Evolutionary conservation across 2,888 invertebrate species (phyloP).

Genomic region (Dione vanillae): DNA sequence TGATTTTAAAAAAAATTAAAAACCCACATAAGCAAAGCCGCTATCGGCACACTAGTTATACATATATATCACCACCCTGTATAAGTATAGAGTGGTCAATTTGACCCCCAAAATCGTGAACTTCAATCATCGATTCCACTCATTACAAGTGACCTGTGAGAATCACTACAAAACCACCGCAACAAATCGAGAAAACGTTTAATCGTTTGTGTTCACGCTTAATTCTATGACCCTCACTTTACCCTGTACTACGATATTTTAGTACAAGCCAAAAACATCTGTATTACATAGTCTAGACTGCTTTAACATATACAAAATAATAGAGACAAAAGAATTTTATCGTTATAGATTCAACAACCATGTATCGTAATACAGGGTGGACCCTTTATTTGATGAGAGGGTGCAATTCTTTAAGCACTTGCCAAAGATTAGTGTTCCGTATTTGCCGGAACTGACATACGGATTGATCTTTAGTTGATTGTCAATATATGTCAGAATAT

Average conservation of each 20-base stretch:
- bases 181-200: conserved; percentile 59
- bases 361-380: conserved; percentile 37
- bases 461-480: conserved; percentile 51
- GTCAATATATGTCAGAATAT: conserved; percentile 47
- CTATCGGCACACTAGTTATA: neutral
- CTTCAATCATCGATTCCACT: conserved; percentile 9
- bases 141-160: conserved; percentile 42
- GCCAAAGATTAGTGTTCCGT: conserved; percentile 53
- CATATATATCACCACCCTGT: too few species aligned
- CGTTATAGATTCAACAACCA: neutral
- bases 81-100: too few species aligned
- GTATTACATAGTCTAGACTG: neutral
- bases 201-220: conserved; percentile 53
- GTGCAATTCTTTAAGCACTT: conserved; percentile 51
- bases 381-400: conserved; percentile 52
- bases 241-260: conserved; percentile 43
- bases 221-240: conserved; percentile 49
- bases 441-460: conserved; percentile 50
- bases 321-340: conserved; percentile 20
- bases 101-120: neutral
- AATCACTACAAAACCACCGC: conserved; percentile 49
- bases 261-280: neutral
- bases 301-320: conserved; percentile 4
- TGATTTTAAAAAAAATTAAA: too few species aligned
- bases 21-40: neutral